Evolutionary conservation across 2,888 invertebrate genomes (phyloP).

Genomic region (Antheraea assamensis): DNA sequence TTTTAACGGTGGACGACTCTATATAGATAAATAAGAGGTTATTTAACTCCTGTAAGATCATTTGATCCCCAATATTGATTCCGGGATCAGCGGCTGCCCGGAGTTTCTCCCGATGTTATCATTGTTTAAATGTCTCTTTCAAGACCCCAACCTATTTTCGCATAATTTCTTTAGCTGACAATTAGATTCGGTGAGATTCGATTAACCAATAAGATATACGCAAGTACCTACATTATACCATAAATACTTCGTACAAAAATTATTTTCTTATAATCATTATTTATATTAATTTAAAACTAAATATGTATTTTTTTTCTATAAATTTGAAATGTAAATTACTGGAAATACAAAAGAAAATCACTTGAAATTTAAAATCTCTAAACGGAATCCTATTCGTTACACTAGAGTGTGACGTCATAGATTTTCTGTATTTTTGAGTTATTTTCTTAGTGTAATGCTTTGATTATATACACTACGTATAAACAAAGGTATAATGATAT

Average conservation of each 20-base stretch:
- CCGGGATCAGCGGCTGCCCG: conserved; percentile 54
- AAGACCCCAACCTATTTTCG: conserved; percentile 35
- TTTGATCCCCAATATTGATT: conserved; percentile 79
- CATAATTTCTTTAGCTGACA: conserved; percentile 38
- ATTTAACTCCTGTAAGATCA: conserved; percentile 36
- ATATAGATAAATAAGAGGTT: conserved; percentile 34
- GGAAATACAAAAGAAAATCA: no score
- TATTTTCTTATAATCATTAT: no score
- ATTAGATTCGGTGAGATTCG: conserved; percentile 48
- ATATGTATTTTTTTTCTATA: no score
- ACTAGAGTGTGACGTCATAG: no score
- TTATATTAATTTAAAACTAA: no score
- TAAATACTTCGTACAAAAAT: not conserved
- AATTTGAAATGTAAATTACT: no score
- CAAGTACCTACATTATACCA: not conserved
- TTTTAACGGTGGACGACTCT: conserved; percentile 35
- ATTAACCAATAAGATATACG: not conserved
- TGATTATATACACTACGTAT: no score
- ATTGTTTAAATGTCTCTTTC: conserved; percentile 66
- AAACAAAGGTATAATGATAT: no score
- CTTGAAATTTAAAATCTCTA: no score
- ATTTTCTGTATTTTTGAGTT: no score
- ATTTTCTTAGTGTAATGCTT: no score
- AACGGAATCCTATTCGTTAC: no score
- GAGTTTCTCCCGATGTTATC: conserved; percentile 61